Evolutionary conservation across 2,888 invertebrate species (phyloP).

Genomic region (Formica aserva): DNA sequence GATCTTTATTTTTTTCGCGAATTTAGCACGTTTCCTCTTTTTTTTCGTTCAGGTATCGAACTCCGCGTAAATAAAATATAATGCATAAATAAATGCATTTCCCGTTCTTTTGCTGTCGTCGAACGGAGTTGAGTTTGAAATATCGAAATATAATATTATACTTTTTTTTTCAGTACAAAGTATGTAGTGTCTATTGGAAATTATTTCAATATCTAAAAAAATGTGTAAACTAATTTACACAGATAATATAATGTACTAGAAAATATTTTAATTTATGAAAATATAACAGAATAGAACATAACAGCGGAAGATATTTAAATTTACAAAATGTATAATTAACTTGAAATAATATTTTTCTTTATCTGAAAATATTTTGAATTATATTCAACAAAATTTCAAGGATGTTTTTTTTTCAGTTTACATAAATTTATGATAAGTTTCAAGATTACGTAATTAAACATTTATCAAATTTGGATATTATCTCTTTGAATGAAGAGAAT

Average conservation of each 20-base stretch:
- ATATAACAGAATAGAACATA: too few relatives aligned
- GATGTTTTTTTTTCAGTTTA: not conserved
- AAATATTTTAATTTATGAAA: not conserved
- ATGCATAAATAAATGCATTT: not conserved
- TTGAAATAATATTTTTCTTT: not conserved
- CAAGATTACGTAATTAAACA: not conserved
- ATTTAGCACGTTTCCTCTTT: slow-evolving; percentile 8
- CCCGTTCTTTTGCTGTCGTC: not conserved
- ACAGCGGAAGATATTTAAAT: not conserved
- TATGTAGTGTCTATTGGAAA: not conserved
- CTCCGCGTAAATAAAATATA: slow-evolving; percentile 17
- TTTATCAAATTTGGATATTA: slow-evolving; percentile 4
- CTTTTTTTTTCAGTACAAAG: not conserved
- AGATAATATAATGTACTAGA: not conserved
- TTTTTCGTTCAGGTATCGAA: slow-evolving; percentile 5
- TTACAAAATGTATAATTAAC: not conserved
- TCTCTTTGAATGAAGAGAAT: slow-evolving; percentile 31
- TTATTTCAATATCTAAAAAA: not conserved
- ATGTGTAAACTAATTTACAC: not conserved
- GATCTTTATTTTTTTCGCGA: slow-evolving; percentile 26
- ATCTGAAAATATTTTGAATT: slow-evolving; percentile 2
- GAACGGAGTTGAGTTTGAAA: not conserved
- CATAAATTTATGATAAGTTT: not conserved
- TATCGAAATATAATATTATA: not conserved
- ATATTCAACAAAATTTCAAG: not conserved